Conservation (phyloP, 2,888 invertebrate species). For the Auanema freiburgensis region DNA sequence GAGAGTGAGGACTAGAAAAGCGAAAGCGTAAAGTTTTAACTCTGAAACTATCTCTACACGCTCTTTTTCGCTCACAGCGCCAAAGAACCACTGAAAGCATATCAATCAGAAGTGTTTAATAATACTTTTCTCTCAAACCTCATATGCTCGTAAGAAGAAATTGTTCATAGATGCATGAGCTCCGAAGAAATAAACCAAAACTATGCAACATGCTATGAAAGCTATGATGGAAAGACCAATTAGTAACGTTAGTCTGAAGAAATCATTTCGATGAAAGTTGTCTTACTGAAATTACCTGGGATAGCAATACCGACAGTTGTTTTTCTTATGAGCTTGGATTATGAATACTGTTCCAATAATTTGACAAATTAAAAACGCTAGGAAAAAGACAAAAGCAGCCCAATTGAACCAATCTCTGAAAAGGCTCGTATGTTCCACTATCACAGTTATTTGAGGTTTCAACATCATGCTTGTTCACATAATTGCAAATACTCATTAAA, state of each 20-base stretch:
- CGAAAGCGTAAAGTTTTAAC: slow-evolving; percentile 31
- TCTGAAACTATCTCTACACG: slow-evolving; percentile 31
- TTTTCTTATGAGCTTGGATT: slow-evolving; percentile 33
- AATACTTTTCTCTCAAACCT: slow-evolving; percentile 31
- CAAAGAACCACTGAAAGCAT: slow-evolving; percentile 39
- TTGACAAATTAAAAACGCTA: slow-evolving; percentile 34
- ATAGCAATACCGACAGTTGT: slow-evolving; percentile 36
- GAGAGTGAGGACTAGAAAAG: slow-evolving; percentile 27
- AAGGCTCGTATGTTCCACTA: no score
- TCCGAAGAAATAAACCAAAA: slow-evolving; percentile 41
- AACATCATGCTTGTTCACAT: neutral
- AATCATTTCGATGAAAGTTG: neutral
- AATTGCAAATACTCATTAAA: neutral
- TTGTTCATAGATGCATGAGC: slow-evolving; percentile 43
- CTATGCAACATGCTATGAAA: slow-evolving; percentile 23
- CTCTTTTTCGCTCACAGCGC: slow-evolving; percentile 26
- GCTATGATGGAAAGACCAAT: slow-evolving; percentile 31
- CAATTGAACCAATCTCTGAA: slow-evolving; percentile 39
- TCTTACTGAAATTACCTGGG: slow-evolving; percentile 22
- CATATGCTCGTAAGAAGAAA: slow-evolving; percentile 37
- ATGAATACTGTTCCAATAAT: slow-evolving; percentile 40
- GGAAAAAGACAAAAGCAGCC: slow-evolving; percentile 34
- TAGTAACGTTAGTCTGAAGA: slow-evolving; percentile 33
- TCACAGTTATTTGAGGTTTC: neutral
- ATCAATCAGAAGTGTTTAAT: neutral